These are phyloP conservation scores for Caenorhabditis virilis DNA, from an alignment of 2,888 invertebrate species.

Conservation along the genomic window DNA sequence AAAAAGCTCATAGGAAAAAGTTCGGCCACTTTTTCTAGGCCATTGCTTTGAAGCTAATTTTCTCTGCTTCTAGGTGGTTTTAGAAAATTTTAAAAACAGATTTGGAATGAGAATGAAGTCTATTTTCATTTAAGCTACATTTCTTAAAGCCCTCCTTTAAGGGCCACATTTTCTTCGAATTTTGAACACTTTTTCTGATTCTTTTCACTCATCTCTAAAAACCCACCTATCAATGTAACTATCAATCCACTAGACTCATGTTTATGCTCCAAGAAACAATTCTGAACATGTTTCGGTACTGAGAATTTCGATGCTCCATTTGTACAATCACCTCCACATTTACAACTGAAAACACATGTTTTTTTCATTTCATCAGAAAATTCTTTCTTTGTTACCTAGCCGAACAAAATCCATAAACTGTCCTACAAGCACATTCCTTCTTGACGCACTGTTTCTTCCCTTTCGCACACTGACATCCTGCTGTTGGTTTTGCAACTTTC, in stretches of 20 bases:
- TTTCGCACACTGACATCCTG: conserved; percentile 68
- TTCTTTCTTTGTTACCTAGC: conserved; percentile 46
- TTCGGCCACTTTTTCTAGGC: too few species aligned
- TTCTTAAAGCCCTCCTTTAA: too few species aligned
- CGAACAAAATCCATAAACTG: conserved; percentile 68
- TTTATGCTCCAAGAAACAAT: conserved; percentile 68
- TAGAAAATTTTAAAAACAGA: too few species aligned
- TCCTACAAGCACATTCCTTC: conserved; percentile 68
- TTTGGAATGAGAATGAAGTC: too few species aligned
- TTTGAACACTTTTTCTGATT: too few species aligned
- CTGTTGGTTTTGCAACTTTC: conserved; percentile 64
- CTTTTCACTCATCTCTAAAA: too few species aligned
- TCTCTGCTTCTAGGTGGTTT: too few species aligned
- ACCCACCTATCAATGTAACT: conserved; percentile 65
- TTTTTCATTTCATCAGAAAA: conserved; percentile 2
- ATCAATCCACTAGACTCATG: conserved; percentile 68
- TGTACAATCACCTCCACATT: conserved; percentile 68
- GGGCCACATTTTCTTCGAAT: too few species aligned
- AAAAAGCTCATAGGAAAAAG: too few species aligned
- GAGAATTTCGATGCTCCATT: conserved; percentile 68
- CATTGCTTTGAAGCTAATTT: too few species aligned
- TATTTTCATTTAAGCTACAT: too few species aligned
- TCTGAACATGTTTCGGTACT: conserved; percentile 68
- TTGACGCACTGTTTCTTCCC: conserved; percentile 68
- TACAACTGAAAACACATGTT: conserved; percentile 57